Evolutionary conservation across 2,797 vertebrate genomes (phyloP).

Genomic region (Ibycter americanus): DNA sequence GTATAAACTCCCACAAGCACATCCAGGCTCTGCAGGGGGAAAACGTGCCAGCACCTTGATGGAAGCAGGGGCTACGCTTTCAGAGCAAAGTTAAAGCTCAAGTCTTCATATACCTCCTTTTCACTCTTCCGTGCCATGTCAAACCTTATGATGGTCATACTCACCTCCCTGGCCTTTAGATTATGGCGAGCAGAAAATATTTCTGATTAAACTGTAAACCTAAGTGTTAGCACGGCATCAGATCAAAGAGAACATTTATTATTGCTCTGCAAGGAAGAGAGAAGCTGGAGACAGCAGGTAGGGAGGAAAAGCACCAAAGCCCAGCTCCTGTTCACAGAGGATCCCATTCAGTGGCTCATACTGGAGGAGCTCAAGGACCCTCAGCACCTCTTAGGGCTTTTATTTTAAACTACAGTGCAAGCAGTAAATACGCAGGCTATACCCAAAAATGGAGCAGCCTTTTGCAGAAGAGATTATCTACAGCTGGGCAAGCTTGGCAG

Average conservation of each 20-base stretch:
- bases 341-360: not conserved
- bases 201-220: not conserved
- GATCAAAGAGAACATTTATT: not conserved
- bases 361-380: not conserved
- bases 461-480: not conserved
- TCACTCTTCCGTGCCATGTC: not conserved
- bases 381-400: not conserved
- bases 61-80: not conserved
- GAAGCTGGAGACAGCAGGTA: not conserved
- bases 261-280: not conserved
- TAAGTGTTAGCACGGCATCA: not conserved
- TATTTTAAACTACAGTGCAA: not conserved
- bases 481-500: not conserved
- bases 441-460: not conserved
- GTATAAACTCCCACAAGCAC: not conserved
- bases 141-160: not conserved
- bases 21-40: not conserved
- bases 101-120: not conserved
- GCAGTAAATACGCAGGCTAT: not conserved
- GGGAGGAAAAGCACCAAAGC: not conserved
- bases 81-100: not conserved
- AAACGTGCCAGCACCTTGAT: not conserved
- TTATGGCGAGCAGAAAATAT: not conserved
- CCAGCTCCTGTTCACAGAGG: not conserved
- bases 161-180: not conserved